Percentiles rank a stretch among this genome's conserved stretches.
Conservation (phyloP, 2,888 invertebrate species). For the Drosophila eohydei region DNA sequence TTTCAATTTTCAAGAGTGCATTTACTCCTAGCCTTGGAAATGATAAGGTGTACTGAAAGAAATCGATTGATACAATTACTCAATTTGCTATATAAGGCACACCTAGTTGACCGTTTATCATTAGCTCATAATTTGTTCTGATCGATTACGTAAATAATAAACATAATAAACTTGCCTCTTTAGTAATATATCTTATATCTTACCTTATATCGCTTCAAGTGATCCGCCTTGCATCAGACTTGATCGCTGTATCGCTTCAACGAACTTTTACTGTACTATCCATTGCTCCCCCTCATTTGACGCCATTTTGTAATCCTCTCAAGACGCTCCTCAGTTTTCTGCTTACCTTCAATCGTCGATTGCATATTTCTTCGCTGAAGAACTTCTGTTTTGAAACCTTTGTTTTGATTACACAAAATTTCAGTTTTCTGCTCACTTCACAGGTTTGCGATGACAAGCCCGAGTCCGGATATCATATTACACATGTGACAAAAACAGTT, state of each 20-base stretch:
- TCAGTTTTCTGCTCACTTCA: conserved; percentile 5
- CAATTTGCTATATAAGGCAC: neutral
- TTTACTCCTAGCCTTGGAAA: conserved; percentile 29
- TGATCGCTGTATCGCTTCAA: too few relatives aligned
- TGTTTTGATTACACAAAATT: conserved; percentile 25
- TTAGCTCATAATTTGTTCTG: neutral
- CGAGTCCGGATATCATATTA: conserved; percentile 26
- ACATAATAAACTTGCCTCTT: neutral
- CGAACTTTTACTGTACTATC: neutral
- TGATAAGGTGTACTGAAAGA: conserved; percentile 28
- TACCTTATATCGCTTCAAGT: too few relatives aligned
- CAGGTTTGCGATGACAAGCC: conserved; percentile 15
- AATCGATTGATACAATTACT: neutral
- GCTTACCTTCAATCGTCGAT: conserved; percentile 30
- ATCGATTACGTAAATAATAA: neutral
- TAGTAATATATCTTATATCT: too few relatives aligned
- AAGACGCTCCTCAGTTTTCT: too few relatives aligned
- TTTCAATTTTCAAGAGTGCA: neutral
- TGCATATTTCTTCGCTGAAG: conserved; percentile 33
- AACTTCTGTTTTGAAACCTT: conserved; percentile 19
- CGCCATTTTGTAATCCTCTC: neutral
- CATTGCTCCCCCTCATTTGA: neutral
- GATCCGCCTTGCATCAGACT: too few relatives aligned
- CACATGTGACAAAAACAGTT: conserved; percentile 17
- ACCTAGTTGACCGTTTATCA: neutral